phyloP scores from a whole-genome alignment of 2,113 vertebrate genomes.

The Psittacula cyanocephala region DNA sequence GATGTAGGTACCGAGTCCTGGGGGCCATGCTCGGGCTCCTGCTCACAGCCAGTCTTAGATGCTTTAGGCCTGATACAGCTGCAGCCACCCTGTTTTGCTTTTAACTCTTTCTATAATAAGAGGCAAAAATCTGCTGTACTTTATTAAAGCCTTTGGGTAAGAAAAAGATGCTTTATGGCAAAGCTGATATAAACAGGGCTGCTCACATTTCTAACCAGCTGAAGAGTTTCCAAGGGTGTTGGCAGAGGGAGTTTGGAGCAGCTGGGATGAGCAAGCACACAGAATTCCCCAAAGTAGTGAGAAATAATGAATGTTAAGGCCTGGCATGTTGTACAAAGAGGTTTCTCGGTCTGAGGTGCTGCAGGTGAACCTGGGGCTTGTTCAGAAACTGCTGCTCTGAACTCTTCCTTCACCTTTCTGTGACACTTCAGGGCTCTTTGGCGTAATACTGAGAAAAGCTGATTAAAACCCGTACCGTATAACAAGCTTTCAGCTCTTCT shows the following conservation, averaged over 20 bases:
- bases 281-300: not conserved
- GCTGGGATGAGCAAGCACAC: not conserved
- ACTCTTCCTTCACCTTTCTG: not conserved
- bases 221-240: not conserved
- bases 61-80: accelerated
- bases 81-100: not conserved
- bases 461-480: accelerated
- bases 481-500: accelerated
- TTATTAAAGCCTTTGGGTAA: not conserved
- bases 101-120: not conserved
- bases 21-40: accelerated
- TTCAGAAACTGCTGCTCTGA: not conserved
- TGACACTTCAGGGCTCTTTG: not conserved
- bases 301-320: accelerated
- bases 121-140: not conserved
- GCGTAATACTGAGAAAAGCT: not conserved
- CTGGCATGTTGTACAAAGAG: not conserved
- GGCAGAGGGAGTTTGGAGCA: not conserved
- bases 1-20: accelerated
- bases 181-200: not conserved
- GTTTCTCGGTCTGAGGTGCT: not conserved
- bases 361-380: not conserved
- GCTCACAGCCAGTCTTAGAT: not conserved
- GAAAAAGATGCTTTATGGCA: not conserved
- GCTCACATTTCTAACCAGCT: not conserved